phyloP scores from a whole-genome alignment of 2,113 vertebrate species.

The Machaerirhynchus nigripectus region DNA sequence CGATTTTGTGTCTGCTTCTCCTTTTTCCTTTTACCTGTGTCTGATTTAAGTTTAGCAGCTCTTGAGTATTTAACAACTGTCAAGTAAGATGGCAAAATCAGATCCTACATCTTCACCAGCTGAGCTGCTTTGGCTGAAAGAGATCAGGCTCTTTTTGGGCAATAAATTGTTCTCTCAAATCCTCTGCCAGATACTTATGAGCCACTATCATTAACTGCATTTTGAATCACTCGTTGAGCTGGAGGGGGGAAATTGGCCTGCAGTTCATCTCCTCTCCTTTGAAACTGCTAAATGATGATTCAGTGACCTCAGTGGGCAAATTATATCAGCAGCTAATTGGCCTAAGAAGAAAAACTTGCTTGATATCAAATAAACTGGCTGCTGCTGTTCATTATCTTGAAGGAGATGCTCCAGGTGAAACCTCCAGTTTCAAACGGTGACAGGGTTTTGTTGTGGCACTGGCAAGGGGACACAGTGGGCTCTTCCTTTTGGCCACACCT shows the following conservation, averaged over 20 bases:
- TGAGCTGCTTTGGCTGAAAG: background rate
- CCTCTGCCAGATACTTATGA: constrained; percentile 11
- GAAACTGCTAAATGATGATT: constrained; percentile 36
- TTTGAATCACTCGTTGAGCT: background rate
- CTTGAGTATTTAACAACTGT: background rate
- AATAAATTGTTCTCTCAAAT: background rate
- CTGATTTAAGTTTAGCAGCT: background rate
- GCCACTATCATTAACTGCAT: constrained; percentile 3
- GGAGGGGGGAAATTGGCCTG: background rate
- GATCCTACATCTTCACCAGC: background rate
- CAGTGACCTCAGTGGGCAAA: constrained; percentile 37
- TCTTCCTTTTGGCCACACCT: background rate
- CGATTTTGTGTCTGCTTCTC: background rate
- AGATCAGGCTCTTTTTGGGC: background rate
- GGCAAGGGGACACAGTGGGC: background rate
- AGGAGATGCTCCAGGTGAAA: background rate
- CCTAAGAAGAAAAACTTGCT: constrained; percentile 12
- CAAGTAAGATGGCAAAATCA: background rate
- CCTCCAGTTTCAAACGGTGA: background rate
- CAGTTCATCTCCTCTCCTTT: constrained; percentile 3
- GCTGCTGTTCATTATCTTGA: background rate
- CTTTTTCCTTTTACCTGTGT: background rate
- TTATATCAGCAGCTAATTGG: constrained; percentile 28
- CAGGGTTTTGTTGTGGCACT: background rate
- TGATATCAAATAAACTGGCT: background rate